Evolutionary conservation across 1,140 invertebrate species (phyloP).

Genomic region (Contarinia nasturtii): DNA sequence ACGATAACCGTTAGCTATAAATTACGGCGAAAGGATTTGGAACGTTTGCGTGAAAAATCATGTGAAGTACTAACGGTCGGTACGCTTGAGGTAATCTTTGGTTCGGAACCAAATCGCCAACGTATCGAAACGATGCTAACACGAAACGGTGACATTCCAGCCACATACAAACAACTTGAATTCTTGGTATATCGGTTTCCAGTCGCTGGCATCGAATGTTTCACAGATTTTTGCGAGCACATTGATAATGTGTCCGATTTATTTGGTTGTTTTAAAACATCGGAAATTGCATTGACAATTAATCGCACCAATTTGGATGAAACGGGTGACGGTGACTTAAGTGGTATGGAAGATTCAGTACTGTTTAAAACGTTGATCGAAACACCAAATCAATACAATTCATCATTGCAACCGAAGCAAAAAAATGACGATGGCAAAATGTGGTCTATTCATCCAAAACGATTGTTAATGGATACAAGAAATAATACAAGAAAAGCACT

Average conservation of each 20-base stretch:
- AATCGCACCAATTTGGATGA: constrained; percentile 18
- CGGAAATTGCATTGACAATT: constrained; percentile 20
- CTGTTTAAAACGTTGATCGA: constrained; percentile 15
- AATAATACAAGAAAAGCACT: constrained; percentile 4
- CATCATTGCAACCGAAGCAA: constrained; percentile 1
- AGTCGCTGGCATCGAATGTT: constrained; percentile 13
- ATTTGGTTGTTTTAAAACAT: constrained; percentile 13
- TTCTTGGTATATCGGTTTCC: constrained; percentile 10
- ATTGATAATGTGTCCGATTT: constrained; percentile 16
- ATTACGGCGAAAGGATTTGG: constrained; percentile 18
- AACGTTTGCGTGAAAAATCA: constrained; percentile 17
- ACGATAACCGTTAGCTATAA: constrained; percentile 13
- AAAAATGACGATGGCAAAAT: constrained; percentile 6
- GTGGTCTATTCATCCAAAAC: constrained; percentile 7
- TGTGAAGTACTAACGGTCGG: constrained; percentile 15
- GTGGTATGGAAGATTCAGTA: constrained; percentile 18
- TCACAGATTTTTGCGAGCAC: constrained; percentile 13
- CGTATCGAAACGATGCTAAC: constrained; percentile 8
- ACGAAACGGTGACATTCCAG: constrained; percentile 13
- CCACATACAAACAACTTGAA: constrained; percentile 9
- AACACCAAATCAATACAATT: not conserved
- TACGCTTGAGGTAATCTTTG: constrained; percentile 20
- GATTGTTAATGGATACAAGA: constrained; percentile 3
- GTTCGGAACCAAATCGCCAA: constrained; percentile 19
- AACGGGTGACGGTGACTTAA: constrained; percentile 14